Evolutionary conservation across 2,113 vertebrate genomes (phyloP), one percentile per base, ranked within the genome.

Genomic region (Perca fluviatilis): DNA sequence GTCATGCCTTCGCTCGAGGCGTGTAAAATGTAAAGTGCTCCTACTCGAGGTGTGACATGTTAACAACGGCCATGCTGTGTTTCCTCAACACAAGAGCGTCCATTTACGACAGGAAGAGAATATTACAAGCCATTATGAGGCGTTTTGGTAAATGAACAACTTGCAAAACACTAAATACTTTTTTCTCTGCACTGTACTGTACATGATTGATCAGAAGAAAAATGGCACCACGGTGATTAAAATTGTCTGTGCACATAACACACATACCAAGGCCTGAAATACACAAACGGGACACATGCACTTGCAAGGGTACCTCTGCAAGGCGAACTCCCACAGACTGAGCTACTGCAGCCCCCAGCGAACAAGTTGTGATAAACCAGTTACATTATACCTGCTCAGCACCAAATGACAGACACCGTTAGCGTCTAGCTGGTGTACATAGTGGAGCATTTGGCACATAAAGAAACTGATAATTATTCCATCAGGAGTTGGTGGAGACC

Each of bases 1-100:
- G 74, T 74, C 90, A 85, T 78, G 86, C 64, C 5, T 73, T 49
- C n/a, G 21, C 62, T 71, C 0, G 6, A 71, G 82, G 74, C 66
- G 2, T 54, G 40, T 84, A 3, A 57, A 65, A 77, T 81, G 40
- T 74, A 47, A 75, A 77, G 75, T 3, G 58, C 27, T 68, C 27
- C 0, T 15, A 16, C 49, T 71, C 3, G 21, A 74, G 23, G 84
- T 85, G 81, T 69, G 74, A 75, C 69, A 18, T 3, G n/a, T 47
- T 64, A 81, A 83, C 84, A 77, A 79, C 64, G 19, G 16, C 49
- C 72, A 5, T 0, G 47, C 77, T 1, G 79, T 56, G 60, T 50
- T 64, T 71, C 57, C 36, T 60, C 36, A 0, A 49, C 65, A 88
- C 81, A 89, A 40, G 70, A 78, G 43, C 14, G 0, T 4, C 65